A percentile compares a stretch with the other conserved stretches of the same genome.
These are phyloP conservation scores for Chionomys nivalis DNA, from an alignment of 2,113 vertebrate species.

Conservation along the genomic window DNA sequence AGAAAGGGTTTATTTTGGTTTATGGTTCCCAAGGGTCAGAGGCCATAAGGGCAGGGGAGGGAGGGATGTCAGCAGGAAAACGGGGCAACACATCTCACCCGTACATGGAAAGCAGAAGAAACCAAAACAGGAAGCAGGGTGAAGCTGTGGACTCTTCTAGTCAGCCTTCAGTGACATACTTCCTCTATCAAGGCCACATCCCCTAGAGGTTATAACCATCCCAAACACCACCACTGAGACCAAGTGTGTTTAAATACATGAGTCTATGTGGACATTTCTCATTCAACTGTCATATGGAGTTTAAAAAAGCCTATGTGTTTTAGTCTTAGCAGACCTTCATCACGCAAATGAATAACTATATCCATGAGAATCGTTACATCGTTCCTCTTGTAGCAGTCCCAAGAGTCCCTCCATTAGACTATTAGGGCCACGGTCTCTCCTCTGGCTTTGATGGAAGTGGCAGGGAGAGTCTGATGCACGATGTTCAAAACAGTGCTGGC, in stretches of 20 bases:
- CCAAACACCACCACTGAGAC: background rate
- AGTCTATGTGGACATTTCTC: background rate
- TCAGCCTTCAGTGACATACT: background rate
- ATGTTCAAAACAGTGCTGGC: background rate
- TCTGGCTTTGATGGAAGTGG: background rate
- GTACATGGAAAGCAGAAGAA: background rate
- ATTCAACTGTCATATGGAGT: background rate
- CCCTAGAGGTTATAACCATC: background rate
- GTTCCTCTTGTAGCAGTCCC: background rate
- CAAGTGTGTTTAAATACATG: background rate
- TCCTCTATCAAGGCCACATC: background rate
- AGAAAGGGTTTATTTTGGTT: background rate
- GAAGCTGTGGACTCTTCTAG: background rate
- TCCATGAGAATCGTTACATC: background rate
- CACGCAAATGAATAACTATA: background rate
- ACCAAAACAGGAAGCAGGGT: background rate
- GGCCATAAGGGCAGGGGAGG: background rate
- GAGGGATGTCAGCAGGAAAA: background rate
- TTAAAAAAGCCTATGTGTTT: background rate
- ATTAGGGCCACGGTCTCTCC: background rate
- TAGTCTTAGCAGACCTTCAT: background rate
- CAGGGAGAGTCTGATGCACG: background rate
- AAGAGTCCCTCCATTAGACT: background rate
- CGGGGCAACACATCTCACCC: background rate
- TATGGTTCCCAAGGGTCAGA: background rate